A percentile compares a stretch with the other conserved stretches of the same genome.
Evolutionary conservation across 1,140 invertebrate genomes (phyloP).

Genomic region (Laupala kohalensis): DNA sequence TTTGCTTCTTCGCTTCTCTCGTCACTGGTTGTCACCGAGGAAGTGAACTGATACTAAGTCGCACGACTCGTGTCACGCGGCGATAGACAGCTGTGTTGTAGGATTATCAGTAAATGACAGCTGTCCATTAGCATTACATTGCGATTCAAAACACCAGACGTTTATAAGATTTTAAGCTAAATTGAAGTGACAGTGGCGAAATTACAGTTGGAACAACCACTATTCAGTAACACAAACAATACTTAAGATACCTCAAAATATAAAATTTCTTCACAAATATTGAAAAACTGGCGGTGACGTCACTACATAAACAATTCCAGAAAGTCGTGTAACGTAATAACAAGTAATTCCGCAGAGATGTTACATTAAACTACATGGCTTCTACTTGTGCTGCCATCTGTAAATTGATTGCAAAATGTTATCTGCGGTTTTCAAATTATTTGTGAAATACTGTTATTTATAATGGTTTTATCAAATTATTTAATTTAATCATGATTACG

Average conservation of each 20-base stretch:
- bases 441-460: no score
- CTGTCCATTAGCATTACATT: background rate
- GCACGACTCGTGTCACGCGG: no score
- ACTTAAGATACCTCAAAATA: background rate
- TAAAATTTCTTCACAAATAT: background rate
- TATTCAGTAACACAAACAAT: no score
- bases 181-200: background rate
- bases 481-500: no score
- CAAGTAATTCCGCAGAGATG: no score
- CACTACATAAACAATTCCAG: background rate
- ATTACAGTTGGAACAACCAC: background rate
- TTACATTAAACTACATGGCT: background rate
- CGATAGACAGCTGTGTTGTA: background rate
- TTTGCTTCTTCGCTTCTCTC: background rate
- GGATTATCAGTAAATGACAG: background rate
- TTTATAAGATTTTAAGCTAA: background rate
- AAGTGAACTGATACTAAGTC: background rate
- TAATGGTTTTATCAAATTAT: no score
- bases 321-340: no score
- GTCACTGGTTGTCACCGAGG: background rate
- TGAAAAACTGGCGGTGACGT: background rate
- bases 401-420: no score
- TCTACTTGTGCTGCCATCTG: background rate
- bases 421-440: no score
- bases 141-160: background rate